Evolutionary conservation across 2,797 vertebrate species (phyloP), one percentile per base, ranked within the genome.

Genomic region (Cossypha niveicapilla): DNA sequence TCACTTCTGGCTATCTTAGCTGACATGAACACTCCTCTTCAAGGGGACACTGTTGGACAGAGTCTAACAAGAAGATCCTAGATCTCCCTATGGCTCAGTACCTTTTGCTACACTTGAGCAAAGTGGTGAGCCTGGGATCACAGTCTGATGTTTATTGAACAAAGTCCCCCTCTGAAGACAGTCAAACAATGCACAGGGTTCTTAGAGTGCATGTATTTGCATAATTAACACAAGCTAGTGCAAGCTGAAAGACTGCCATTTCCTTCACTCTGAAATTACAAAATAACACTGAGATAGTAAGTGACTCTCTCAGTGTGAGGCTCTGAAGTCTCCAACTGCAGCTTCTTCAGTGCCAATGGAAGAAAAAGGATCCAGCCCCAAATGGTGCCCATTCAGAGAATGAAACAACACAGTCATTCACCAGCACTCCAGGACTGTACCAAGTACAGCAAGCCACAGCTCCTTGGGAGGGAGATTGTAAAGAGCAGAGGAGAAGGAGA

Each of bases 351-450:
- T 67, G 63, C 70, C 88, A 94, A 18, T 8, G 7, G 22, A 72
- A 72, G 91, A 94, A 86, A 94, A 94, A 88, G 83, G 83, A 86
- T 82, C 80, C 77, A 93, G 86, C 60, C 67, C 86, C 86, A 79
- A 73, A 67, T 86, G 67, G 80, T 53, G 86, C 50, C 74, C 90
- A 90, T 93, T 96, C 88, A 92, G 77, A 76, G 88, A 72, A 83
- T 56, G 65, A 66, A 92, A 94, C 88, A 94, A 79, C 1, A 4
- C 30, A 11, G 37, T 50, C 51, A 91, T 92, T 90, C 67, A 88
- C 18, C 47, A 77, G 22, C 39, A 14, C 42, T 45, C 28, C 35
- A 34, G 74, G 56, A 28, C 48, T 17, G 78, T 58, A 61, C 81
- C 3, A 2, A 79, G 86, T 12, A 74, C 42, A 1, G 60, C 86